phyloP scores from a whole-genome alignment of 2,113 vertebrate genomes.

The Corythoichthys intestinalis region DNA sequence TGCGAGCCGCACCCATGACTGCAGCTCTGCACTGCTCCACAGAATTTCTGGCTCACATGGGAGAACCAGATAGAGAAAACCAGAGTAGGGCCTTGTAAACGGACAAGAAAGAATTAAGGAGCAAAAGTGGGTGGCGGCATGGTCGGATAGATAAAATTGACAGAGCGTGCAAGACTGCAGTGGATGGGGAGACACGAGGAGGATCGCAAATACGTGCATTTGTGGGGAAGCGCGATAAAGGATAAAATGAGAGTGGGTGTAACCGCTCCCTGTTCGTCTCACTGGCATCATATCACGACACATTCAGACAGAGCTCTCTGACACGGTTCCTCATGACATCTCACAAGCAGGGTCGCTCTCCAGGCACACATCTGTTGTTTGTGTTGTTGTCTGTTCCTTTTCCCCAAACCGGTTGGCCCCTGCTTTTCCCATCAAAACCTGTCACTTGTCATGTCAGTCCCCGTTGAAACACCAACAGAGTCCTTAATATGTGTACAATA shows the following conservation, averaged over 20 bases:
- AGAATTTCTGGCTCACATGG: conserved; percentile 40
- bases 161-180: conserved; percentile 31
- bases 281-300: conserved; percentile 38
- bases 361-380: conserved; percentile 47
- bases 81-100: conserved; percentile 41
- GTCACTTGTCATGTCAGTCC: conserved; percentile 46
- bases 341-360: conserved; percentile 42
- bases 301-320: conserved; percentile 23
- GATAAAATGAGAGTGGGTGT: conserved; percentile 20
- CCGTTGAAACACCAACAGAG: conserved; percentile 21
- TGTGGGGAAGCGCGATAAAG: conserved; percentile 42
- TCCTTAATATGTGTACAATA: conserved; percentile 33
- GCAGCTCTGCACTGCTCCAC: conserved; percentile 50
- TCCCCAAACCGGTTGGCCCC: conserved; percentile 13
- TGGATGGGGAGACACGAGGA: conserved; percentile 34
- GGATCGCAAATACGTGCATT: conserved; percentile 28
- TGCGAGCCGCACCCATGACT: conserved; percentile 43
- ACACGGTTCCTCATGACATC: conserved; percentile 33
- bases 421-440: conserved; percentile 37
- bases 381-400: conserved; percentile 25
- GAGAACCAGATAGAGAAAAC: conserved; percentile 40
- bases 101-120: conserved; percentile 52
- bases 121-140: conserved; percentile 55
- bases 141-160: conserved; percentile 57
- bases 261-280: not conserved